Evolutionary conservation across 2,888 invertebrate species (phyloP), one percentile per base, ranked within the genome.

Genomic region (Dysmachus trigonus): DNA sequence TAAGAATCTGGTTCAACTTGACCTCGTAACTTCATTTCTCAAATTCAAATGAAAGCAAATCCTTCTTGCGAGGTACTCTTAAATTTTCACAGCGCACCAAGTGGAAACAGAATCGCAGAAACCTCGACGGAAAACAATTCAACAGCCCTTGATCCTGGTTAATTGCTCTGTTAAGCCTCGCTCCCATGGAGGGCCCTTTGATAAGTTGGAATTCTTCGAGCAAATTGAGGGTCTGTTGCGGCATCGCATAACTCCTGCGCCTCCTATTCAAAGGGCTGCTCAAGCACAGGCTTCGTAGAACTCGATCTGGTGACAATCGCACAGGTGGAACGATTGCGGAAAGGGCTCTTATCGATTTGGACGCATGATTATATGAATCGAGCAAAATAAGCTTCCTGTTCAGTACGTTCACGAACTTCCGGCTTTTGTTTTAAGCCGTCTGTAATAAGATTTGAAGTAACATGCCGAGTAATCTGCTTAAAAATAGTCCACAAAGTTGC

Each of bases 1-100:
- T 13, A 13, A 8, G 31, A 72, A 72, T 72, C 31, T 27, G 15
- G 72, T 31, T 31, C 33, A 72, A 72, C 72, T 72, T 72, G 72
- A 72, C 72, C 72, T 30, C 72, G 31, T 72, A 72, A 31, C 72
- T 72, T 7, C 33, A 72, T 72, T 72, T 73, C 33, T 33, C 31
- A n/a, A 73, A 73, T 33, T 73, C 73, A 73, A 72, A 31, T 72
- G n/a, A 73, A 73, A 73, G 31, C 3, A 73, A 73, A 73, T 73
- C 73, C 73, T 33, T 33, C 18, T 30, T 31, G 31, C 4, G 33
- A 31, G n/a, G 18, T 33, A 73, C 73, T 73, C 73, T 73, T 73
- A 73, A 73, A 73, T 31, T 73, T 31, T 31, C 8, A 22, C 31
- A 72, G 72, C 73, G 33, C 31, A 7, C 33, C 31, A 73, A 31